Conservation (phyloP, 1,140 invertebrate species). For the Pararge aegeria region DNA sequence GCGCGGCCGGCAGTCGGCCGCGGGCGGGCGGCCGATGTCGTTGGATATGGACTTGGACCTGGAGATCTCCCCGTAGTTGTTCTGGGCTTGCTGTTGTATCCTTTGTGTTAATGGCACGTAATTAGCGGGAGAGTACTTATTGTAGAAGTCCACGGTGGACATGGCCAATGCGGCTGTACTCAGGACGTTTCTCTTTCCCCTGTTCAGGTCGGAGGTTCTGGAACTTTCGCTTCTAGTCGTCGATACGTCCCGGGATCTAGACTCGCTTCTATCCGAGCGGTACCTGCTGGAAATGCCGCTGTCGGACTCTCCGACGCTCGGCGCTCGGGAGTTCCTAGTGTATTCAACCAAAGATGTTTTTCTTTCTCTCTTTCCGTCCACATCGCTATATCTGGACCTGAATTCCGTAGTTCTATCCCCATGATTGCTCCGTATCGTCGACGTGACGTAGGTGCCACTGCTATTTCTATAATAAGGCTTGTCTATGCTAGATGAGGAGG, state of each 20-base stretch:
- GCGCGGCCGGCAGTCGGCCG: slow-evolving; percentile 50
- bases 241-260: slow-evolving; percentile 62
- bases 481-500: slow-evolving; percentile 72
- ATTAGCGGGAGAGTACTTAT: slow-evolving; percentile 82
- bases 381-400: slow-evolving; percentile 61
- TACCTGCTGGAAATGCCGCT: slow-evolving; percentile 66
- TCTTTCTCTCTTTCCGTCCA: slow-evolving; percentile 66
- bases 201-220: slow-evolving; percentile 48
- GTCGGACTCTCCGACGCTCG: slow-evolving; percentile 72
- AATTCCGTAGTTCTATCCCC: slow-evolving; percentile 75
- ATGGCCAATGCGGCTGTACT: slow-evolving; percentile 58
- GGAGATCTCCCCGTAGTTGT: slow-evolving; percentile 68
- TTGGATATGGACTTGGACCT: slow-evolving; percentile 80
- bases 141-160: slow-evolving; percentile 81
- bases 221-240: slow-evolving; percentile 70
- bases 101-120: slow-evolving; percentile 82
- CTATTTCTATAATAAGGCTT: slow-evolving; percentile 75
- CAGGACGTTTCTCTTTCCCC: slow-evolving; percentile 51
- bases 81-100: slow-evolving; percentile 62
- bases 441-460: slow-evolving; percentile 69
- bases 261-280: slow-evolving; percentile 62
- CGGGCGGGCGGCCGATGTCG: slow-evolving; percentile 74
- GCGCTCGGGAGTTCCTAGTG: slow-evolving; percentile 56
- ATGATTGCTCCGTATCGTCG: slow-evolving; percentile 64
- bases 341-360: slow-evolving; percentile 72